phyloP scores from a whole-genome alignment of 1,140 invertebrate genomes.

The Pissodes strobi region DNA sequence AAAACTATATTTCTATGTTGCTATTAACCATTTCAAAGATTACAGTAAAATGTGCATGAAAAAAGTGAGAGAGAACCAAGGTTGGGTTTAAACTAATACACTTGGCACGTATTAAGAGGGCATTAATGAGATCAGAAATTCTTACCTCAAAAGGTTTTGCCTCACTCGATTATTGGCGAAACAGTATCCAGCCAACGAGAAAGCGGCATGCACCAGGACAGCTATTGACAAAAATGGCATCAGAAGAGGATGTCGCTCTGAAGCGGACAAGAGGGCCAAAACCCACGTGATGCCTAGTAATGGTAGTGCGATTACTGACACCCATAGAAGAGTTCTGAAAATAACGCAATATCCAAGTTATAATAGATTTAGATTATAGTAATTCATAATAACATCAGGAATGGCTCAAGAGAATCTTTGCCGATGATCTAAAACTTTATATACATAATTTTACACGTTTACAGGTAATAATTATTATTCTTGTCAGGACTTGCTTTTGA shows the following conservation, averaged over 20 bases:
- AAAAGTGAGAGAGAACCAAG: too few species aligned
- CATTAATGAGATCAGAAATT: too few species aligned
- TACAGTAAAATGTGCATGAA: too few species aligned
- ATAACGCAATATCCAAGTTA: neutral
- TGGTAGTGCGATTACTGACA: conserved; percentile 78
- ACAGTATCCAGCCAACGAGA: conserved; percentile 82
- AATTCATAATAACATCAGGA: too few species aligned
- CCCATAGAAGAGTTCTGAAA: conserved; percentile 80
- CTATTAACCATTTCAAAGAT: neutral
- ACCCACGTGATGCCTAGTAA: conserved; percentile 81
- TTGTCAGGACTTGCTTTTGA: too few species aligned
- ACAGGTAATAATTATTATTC: too few species aligned
- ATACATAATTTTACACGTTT: too few species aligned
- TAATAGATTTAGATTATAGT: too few species aligned
- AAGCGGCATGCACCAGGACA: conserved; percentile 73
- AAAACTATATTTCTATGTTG: neutral
- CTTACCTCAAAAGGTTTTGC: conserved; percentile 65
- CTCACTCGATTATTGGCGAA: conserved; percentile 78
- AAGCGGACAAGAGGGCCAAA: conserved; percentile 77
- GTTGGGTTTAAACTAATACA: too few species aligned
- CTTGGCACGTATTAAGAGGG: too few species aligned
- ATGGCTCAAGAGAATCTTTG: too few species aligned
- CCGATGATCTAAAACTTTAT: neutral
- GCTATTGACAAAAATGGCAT: conserved; percentile 74
- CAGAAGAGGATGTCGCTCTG: conserved; percentile 73